These are phyloP conservation scores for Schizotus pectinicornis DNA, from an alignment of 2,888 invertebrate genomes.

Conservation along the genomic window DNA sequence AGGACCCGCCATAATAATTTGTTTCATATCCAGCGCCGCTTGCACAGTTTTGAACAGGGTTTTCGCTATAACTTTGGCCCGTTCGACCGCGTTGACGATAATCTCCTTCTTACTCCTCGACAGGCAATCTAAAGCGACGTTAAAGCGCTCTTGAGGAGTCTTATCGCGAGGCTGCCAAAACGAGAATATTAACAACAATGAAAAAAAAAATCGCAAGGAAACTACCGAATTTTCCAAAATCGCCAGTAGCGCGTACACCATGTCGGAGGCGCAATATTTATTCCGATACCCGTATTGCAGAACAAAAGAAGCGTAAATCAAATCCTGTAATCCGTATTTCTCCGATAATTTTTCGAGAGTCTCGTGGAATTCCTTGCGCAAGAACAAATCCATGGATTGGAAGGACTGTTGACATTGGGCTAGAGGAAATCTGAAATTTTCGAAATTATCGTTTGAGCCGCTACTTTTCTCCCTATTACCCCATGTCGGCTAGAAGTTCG, in stretches of 20 bases:
- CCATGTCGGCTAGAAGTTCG: slow-evolving; percentile 91
- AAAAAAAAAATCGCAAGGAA: slow-evolving; percentile 24
- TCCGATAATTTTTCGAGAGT: slow-evolving; percentile 71
- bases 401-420: slow-evolving; percentile 86
- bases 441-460: neutral
- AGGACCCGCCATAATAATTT: slow-evolving; percentile 85
- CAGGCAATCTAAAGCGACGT: slow-evolving; percentile 73
- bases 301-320: slow-evolving; percentile 80
- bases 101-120: slow-evolving; percentile 66
- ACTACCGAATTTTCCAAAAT: slow-evolving; percentile 76
- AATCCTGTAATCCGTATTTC: slow-evolving; percentile 72
- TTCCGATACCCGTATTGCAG: slow-evolving; percentile 82
- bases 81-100: slow-evolving; percentile 70
- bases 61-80: slow-evolving; percentile 72
- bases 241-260: slow-evolving; percentile 80
- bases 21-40: slow-evolving; percentile 77
- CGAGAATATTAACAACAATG: slow-evolving; percentile 26
- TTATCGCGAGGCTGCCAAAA: slow-evolving; percentile 63
- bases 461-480: slow-evolving; percentile 60
- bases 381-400: slow-evolving; percentile 84
- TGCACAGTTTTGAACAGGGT: slow-evolving; percentile 80
- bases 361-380: slow-evolving; percentile 76
- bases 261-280: slow-evolving; percentile 81
- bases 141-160: slow-evolving; percentile 71
- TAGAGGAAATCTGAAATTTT: slow-evolving; percentile 71